Percentiles rank a stretch among this genome's conserved stretches.
These are phyloP conservation scores for Mustela erminea DNA, from an alignment of 2,797 vertebrate species.

Conservation along the genomic window DNA sequence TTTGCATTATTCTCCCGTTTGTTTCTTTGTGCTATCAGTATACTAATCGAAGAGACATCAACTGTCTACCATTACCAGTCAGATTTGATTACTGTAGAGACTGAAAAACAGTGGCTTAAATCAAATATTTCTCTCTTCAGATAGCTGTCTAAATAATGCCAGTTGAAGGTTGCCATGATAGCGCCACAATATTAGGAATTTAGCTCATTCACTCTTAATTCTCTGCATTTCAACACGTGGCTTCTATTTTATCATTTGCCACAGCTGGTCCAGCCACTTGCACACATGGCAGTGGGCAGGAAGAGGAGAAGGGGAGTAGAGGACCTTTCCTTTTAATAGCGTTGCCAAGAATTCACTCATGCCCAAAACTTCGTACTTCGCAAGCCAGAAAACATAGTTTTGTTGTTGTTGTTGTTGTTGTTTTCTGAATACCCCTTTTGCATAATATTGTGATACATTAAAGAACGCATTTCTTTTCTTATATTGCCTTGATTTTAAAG, in stretches of 20 bases:
- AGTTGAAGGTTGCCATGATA: too few relatives aligned
- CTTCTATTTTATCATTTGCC: not conserved
- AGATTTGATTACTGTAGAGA: not conserved
- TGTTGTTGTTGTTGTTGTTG: not conserved
- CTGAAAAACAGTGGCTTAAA: not conserved
- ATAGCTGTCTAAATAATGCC: not conserved
- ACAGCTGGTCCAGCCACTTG: not conserved
- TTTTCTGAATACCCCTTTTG: not conserved
- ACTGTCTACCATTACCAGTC: not conserved
- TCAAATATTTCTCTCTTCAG: not conserved
- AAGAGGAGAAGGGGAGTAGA: not conserved
- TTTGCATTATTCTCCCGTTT: not conserved
- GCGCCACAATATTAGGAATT: fast-evolving
- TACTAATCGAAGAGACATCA: not conserved
- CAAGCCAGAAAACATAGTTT: not conserved
- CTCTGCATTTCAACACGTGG: not conserved
- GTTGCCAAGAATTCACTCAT: not conserved
- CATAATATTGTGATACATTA: not conserved
- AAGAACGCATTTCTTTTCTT: not conserved
- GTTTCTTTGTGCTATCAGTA: not conserved
- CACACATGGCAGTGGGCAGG: fast-evolving
- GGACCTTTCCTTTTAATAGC: not conserved
- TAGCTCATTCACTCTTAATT: not conserved
- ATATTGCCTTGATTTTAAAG: not conserved
- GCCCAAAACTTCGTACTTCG: not conserved